A percentile compares a stretch with the other conserved stretches of the same genome.
Conservation (phyloP, 2,888 invertebrate genomes). For the Acanthosepion pharaonis region DNA sequence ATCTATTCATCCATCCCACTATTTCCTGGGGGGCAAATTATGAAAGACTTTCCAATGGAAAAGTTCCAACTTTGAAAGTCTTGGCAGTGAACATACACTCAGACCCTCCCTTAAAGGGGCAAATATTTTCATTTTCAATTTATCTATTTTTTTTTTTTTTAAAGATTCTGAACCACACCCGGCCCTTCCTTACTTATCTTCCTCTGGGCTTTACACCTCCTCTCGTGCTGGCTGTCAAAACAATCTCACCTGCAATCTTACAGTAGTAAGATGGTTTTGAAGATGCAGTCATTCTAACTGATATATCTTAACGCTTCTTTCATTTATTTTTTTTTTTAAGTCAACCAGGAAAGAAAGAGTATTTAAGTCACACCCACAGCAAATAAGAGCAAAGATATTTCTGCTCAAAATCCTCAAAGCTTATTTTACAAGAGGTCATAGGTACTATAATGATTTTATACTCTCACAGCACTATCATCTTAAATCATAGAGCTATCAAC, state of each 20-base stretch:
- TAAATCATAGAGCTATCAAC: no score
- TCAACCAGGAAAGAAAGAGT: no score
- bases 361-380: no score
- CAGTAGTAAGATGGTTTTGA: background rate
- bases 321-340: no score
- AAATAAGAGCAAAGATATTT: no score
- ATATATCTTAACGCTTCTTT: background rate
- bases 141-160: background rate
- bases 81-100: background rate
- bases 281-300: background rate
- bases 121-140: background rate
- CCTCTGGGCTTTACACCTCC: background rate
- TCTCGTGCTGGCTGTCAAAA: background rate
- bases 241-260: background rate
- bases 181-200: background rate
- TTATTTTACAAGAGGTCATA: no score
- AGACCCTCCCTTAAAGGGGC: background rate
- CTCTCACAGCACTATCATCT: no score
- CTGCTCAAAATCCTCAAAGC: no score
- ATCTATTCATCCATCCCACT: background rate
- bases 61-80: background rate
- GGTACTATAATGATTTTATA: no score
- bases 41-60: background rate
- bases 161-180: background rate
- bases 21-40: background rate